Percentiles rank a stretch among this genome's conserved stretches.
phyloP scores from a whole-genome alignment of 1,140 invertebrate species.

The Trissolcus basalis region DNA sequence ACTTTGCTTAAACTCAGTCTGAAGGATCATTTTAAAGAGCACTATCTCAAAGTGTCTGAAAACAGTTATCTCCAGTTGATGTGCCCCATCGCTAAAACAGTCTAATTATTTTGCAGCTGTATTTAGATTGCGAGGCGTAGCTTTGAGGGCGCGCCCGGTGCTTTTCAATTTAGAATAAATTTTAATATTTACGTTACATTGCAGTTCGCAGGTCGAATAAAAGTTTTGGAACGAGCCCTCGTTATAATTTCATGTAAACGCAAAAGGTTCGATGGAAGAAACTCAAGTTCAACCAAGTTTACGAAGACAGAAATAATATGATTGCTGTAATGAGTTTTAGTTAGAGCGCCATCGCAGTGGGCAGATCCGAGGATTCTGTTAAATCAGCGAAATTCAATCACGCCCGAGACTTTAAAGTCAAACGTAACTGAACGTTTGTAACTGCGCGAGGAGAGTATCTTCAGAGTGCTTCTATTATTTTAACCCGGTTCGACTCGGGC shows the following conservation, averaged over 20 bases:
- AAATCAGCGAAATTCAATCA: constrained; percentile 37
- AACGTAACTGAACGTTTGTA: constrained; percentile 10
- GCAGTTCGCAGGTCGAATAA: not conserved
- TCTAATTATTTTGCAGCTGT: constrained; percentile 12
- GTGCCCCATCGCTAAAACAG: constrained; percentile 4
- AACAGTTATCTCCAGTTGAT: constrained; percentile 12
- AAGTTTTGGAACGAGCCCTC: constrained; percentile 4
- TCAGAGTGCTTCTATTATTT: constrained; percentile 25
- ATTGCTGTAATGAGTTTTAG: constrained; percentile 41
- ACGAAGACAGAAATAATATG: constrained; percentile 25
- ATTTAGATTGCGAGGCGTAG: not conserved
- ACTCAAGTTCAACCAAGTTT: constrained; percentile 8
- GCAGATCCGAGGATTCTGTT: constrained; percentile 30
- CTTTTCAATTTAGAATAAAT: not conserved
- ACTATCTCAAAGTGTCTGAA: constrained; percentile 18
- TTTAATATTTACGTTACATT: not conserved
- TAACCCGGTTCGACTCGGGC: not conserved
- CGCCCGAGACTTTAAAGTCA: constrained; percentile 21
- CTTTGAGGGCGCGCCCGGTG: not conserved
- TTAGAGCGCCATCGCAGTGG: constrained; percentile 21
- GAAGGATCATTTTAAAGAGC: constrained; percentile 17
- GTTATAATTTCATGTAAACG: constrained; percentile 15
- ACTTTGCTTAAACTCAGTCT: constrained; percentile 10
- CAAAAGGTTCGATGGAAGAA: constrained; percentile 1
- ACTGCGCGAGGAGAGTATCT: not conserved